These are phyloP conservation scores for Toxotes jaculatrix DNA, from an alignment of 2,113 vertebrate genomes.

Conservation along the genomic window DNA sequence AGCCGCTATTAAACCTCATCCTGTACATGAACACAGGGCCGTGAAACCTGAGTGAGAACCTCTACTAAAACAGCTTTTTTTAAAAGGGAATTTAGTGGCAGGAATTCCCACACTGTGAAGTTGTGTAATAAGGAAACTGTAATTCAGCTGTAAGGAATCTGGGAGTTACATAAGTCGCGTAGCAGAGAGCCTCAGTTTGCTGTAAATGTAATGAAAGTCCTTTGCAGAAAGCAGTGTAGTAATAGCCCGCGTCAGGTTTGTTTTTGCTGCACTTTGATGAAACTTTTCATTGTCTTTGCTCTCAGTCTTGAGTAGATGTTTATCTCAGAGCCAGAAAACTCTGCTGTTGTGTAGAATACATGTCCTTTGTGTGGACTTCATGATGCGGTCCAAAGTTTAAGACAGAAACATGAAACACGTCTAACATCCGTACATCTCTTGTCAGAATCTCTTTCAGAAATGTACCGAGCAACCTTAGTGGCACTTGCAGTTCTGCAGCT, in stretches of 20 bases:
- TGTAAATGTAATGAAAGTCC: too few species aligned
- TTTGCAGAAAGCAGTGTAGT: too few species aligned
- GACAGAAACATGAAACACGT: not conserved
- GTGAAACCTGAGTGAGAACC: constrained; percentile 26
- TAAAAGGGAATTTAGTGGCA: not conserved
- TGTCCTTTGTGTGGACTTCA: too few species aligned
- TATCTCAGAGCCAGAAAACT: too few species aligned
- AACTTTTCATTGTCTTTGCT: too few species aligned
- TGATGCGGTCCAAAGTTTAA: too few species aligned
- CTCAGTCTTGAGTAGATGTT: too few species aligned
- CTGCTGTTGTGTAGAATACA: too few species aligned
- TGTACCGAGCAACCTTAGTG: constrained; percentile 36
- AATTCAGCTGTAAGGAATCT: constrained; percentile 15
- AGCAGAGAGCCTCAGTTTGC: not conserved
- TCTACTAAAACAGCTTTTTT: not conserved
- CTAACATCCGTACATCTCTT: constrained; percentile 20
- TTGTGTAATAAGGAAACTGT: constrained; percentile 28
- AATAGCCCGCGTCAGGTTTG: not conserved
- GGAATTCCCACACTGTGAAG: constrained; percentile 12
- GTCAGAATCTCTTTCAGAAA: constrained; percentile 56
- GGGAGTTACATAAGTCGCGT: not conserved
- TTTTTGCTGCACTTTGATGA: not conserved
- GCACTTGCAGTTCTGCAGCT: constrained; percentile 33
- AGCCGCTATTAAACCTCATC: not conserved
- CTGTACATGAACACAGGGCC: not conserved